A percentile compares a stretch with the other conserved stretches of the same genome.
These are phyloP conservation scores for Lepidurus packardi DNA, from an alignment of 1,140 invertebrate species.

Conservation along the genomic window DNA sequence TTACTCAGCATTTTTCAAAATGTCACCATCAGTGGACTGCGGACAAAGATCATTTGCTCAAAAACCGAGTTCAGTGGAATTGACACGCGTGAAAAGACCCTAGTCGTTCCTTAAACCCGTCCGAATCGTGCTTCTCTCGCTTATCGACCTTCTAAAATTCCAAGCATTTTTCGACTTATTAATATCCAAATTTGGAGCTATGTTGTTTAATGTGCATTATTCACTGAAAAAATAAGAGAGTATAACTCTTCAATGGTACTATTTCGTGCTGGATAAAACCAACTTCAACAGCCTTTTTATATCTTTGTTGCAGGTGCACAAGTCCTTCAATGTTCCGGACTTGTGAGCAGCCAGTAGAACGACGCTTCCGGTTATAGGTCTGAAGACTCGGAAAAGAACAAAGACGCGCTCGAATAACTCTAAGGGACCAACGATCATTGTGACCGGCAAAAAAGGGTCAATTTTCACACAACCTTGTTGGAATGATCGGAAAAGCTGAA, in stretches of 20 bases:
- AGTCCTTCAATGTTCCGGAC: conserved; percentile 16
- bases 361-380: conserved; percentile 18
- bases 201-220: too few relatives aligned
- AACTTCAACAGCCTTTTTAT: not conserved
- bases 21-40: not conserved
- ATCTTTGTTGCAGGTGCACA: conserved; percentile 2
- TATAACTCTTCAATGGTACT: too few relatives aligned
- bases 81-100: conserved; percentile 7
- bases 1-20: conserved; percentile 12
- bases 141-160: not conserved
- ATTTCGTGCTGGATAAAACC: not conserved
- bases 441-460: not conserved
- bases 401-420: not conserved
- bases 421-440: not conserved
- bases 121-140: not conserved
- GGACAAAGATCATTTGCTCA: not conserved
- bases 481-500: not conserved
- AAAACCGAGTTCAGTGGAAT: not conserved
- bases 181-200: too few relatives aligned
- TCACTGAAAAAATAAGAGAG: too few relatives aligned
- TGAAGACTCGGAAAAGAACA: not conserved
- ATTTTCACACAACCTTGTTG: not conserved
- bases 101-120: not conserved
- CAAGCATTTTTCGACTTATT: too few relatives aligned
- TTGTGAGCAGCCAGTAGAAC: not conserved